These are phyloP conservation scores for Gasteruption jaculator DNA, from an alignment of 2,888 invertebrate genomes.

Conservation along the genomic window DNA sequence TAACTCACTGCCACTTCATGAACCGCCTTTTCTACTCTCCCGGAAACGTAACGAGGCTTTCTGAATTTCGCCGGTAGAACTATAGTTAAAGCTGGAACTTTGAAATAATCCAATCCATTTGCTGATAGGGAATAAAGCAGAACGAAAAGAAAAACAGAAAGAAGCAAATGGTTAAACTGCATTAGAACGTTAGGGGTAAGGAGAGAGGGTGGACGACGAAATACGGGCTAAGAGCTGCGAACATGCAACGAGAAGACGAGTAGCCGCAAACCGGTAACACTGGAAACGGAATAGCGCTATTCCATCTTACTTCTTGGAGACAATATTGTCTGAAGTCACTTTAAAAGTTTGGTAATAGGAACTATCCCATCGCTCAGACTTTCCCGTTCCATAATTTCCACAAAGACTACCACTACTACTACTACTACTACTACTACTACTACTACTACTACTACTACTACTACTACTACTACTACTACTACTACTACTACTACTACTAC, in stretches of 20 bases:
- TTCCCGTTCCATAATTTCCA: slow-evolving; percentile 2
- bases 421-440: too few species aligned
- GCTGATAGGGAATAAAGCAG: slow-evolving; percentile 17
- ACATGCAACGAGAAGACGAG: not conserved
- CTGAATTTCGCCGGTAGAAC: slow-evolving; percentile 24
- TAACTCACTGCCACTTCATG: slow-evolving; percentile 29
- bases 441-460: too few species aligned
- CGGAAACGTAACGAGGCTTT: slow-evolving; percentile 9
- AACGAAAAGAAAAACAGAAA: slow-evolving; percentile 4
- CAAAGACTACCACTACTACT: too few species aligned
- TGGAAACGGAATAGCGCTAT: slow-evolving; percentile 22
- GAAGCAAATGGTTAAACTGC: too few species aligned
- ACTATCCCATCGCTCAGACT: slow-evolving; percentile 18
- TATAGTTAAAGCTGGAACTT: slow-evolving; percentile 25
- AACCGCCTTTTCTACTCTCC: slow-evolving; percentile 20
- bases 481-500: too few species aligned
- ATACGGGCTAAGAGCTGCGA: slow-evolving; percentile 9
- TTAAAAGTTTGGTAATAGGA: slow-evolving; percentile 37
- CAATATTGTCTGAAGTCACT: slow-evolving; percentile 36
- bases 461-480: too few species aligned
- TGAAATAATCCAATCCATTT: slow-evolving; percentile 36
- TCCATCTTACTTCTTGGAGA: slow-evolving; percentile 29
- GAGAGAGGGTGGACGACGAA: slow-evolving; percentile 8
- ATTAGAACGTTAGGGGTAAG: too few species aligned
- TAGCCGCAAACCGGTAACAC: slow-evolving; percentile 7